A percentile compares a stretch with the other conserved stretches of the same genome.
phyloP scores from a whole-genome alignment of 2,113 vertebrate species.

The Riparia riparia region DNA sequence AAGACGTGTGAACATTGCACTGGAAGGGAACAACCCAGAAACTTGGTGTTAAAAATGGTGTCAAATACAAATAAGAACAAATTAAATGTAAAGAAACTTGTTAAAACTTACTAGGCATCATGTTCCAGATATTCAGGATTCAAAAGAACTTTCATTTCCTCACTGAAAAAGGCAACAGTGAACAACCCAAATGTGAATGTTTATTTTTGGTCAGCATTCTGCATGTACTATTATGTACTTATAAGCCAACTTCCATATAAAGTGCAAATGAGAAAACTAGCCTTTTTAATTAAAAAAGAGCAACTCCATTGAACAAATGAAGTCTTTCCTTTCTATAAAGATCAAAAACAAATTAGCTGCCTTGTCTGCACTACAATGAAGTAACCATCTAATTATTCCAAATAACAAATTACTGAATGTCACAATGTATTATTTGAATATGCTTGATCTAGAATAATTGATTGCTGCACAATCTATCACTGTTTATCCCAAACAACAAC shows the following conservation, averaged over 20 bases:
- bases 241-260: constrained; percentile 65
- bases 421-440: constrained; percentile 72
- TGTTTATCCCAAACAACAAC: constrained; percentile 62
- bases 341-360: constrained; percentile 75
- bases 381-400: constrained; percentile 76
- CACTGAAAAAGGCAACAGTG: constrained; percentile 81
- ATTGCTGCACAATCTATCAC: constrained; percentile 69
- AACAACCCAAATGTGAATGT: constrained; percentile 64
- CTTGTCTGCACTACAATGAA: constrained; percentile 69
- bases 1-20: constrained; percentile 83
- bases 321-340: constrained; percentile 73
- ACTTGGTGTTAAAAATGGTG: constrained; percentile 13
- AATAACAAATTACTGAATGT: constrained; percentile 75
- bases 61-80: background rate
- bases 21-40: constrained; percentile 63
- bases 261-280: constrained; percentile 71
- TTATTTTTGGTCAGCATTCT: constrained; percentile 53
- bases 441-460: constrained; percentile 75
- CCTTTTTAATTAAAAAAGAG: constrained; percentile 74
- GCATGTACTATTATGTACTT: constrained; percentile 48
- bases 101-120: constrained; percentile 94
- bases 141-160: constrained; percentile 94
- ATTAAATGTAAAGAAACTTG: constrained; percentile 43
- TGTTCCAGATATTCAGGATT: constrained; percentile 93
- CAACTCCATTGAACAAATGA: constrained; percentile 71